Percentiles rank a stretch among this genome's conserved stretches.
These are phyloP conservation scores for Cuniculus paca DNA, from an alignment of 2,797 vertebrate species.

Conservation along the genomic window DNA sequence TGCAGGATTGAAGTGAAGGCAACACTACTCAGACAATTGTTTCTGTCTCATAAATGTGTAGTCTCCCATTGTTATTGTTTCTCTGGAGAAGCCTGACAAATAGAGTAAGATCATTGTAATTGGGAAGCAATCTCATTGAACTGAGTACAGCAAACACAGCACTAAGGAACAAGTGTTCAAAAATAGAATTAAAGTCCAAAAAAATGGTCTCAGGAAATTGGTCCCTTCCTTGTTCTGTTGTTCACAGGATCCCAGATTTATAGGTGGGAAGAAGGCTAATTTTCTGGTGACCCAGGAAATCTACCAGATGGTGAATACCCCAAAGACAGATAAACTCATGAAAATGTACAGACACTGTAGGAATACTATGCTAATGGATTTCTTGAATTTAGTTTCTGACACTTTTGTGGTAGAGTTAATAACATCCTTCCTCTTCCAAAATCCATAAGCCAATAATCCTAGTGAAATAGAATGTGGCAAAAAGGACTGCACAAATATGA, in stretches of 20 bases:
- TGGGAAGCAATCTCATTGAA: conserved; percentile 13
- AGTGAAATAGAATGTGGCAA: neutral
- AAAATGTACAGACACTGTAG: neutral
- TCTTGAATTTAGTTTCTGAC: neutral
- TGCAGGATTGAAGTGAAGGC: neutral
- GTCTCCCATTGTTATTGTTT: neutral
- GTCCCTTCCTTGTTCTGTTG: neutral
- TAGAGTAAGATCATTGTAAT: neutral
- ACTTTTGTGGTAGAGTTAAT: neutral
- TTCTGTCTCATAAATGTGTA: neutral
- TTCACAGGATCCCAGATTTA: neutral
- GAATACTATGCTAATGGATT: neutral
- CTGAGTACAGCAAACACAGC: neutral
- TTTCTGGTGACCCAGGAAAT: neutral
- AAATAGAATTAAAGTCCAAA: neutral
- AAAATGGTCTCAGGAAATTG: neutral
- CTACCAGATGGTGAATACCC: neutral
- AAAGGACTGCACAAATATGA: neutral
- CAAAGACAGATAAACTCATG: neutral
- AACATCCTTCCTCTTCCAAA: neutral
- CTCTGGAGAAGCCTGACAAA: neutral
- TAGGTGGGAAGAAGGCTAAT: neutral
- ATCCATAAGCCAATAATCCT: neutral
- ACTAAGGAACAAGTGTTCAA: neutral
- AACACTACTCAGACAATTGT: neutral